A percentile compares a stretch with the other conserved stretches of the same genome.
These are phyloP conservation scores for Mamestra brassicae DNA, from an alignment of 2,888 invertebrate genomes.

Conservation along the genomic window DNA sequence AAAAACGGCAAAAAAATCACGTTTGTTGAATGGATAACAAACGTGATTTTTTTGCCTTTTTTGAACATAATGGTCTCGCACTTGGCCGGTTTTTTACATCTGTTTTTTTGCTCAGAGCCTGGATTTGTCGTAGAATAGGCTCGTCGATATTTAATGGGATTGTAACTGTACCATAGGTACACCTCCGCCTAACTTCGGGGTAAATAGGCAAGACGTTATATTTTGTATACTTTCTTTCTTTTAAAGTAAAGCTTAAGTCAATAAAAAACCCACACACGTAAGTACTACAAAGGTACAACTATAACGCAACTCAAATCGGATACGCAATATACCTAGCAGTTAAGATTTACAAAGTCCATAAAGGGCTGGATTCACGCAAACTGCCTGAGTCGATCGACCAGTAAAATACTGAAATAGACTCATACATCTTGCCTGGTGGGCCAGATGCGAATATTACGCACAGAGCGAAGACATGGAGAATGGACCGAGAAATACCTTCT, in stretches of 20 bases:
- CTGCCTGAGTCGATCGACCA: conserved; percentile 44
- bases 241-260: neutral
- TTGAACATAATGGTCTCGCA: too few relatives aligned
- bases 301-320: conserved; percentile 10
- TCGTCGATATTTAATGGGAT: too few relatives aligned
- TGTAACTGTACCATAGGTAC: too few relatives aligned
- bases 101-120: too few relatives aligned
- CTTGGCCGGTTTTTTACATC: too few relatives aligned
- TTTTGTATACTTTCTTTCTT: neutral
- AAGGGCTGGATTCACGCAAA: conserved; percentile 50
- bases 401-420: conserved; percentile 50
- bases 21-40: too few relatives aligned
- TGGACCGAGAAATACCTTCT: neutral
- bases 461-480: neutral
- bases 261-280: neutral
- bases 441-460: conserved; percentile 19
- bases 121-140: too few relatives aligned
- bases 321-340: conserved; percentile 20
- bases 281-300: neutral
- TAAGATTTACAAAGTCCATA: conserved; percentile 61
- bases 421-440: conserved; percentile 44
- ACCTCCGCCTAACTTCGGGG: too few relatives aligned
- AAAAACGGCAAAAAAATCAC: too few relatives aligned
- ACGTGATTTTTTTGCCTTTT: too few relatives aligned
- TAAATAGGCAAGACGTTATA: too few relatives aligned